Conservation (phyloP, 1,140 invertebrate species). For the Rhyacophila brunnea region DNA sequence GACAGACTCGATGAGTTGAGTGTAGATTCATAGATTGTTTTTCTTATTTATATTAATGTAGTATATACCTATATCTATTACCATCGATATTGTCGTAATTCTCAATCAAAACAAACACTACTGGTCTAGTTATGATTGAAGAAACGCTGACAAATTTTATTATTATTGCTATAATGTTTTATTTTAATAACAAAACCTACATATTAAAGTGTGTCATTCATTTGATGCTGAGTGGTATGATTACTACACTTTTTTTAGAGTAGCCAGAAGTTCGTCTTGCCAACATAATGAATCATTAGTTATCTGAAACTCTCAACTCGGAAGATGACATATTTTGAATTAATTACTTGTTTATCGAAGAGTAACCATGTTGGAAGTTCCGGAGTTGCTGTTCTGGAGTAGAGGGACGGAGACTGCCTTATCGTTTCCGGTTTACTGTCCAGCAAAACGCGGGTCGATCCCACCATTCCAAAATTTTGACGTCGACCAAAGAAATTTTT, state of each 20-base stretch:
- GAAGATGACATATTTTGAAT: not conserved
- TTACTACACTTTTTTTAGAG: too few species aligned
- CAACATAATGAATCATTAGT: not conserved
- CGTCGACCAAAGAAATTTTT: constrained; percentile 31
- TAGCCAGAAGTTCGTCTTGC: not conserved
- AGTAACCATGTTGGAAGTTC: constrained; percentile 80
- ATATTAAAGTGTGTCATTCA: too few species aligned
- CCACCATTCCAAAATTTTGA: constrained; percentile 24
- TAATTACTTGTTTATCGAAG: constrained; percentile 77
- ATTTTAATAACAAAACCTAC: too few species aligned
- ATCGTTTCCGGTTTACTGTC: constrained; percentile 42
- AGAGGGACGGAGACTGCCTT: constrained; percentile 59
- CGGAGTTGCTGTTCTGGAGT: constrained; percentile 64
- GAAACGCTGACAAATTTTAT: not conserved
- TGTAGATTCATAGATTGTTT: too few species aligned
- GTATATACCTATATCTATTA: not conserved
- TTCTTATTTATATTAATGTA: too few species aligned
- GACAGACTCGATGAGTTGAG: too few species aligned
- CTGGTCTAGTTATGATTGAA: too few species aligned
- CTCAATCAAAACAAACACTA: too few species aligned
- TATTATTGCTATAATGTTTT: not conserved
- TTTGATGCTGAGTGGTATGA: too few species aligned
- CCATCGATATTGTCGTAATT: not conserved
- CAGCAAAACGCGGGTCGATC: constrained; percentile 10
- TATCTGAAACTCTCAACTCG: not conserved